Percentiles rank a stretch among this genome's conserved stretches.
phyloP scores from a whole-genome alignment of 2,113 vertebrate species.

The Meriones unguiculatus region DNA sequence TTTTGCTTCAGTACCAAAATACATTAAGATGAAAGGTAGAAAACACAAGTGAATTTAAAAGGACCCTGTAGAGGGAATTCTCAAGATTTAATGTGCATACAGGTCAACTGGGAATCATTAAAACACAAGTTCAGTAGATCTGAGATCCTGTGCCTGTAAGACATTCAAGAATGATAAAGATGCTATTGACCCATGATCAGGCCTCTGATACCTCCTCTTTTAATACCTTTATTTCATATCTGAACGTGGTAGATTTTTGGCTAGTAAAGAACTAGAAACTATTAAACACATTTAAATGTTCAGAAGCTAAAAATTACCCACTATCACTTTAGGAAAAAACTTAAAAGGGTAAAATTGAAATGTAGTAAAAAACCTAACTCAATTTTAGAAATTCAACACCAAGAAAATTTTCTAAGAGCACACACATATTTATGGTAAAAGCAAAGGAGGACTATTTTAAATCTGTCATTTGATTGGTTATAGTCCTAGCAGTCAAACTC shows the following conservation, averaged over 20 bases:
- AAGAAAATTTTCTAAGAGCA: slow-evolving; percentile 13
- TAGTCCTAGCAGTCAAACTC: background rate
- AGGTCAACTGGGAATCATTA: slow-evolving; percentile 16
- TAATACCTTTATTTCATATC: background rate
- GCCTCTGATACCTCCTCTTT: background rate
- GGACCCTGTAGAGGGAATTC: slow-evolving; percentile 31
- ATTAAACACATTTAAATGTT: slow-evolving; percentile 37
- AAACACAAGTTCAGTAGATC: slow-evolving; percentile 20
- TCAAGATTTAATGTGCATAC: slow-evolving; percentile 22
- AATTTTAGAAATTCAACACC: slow-evolving; percentile 23
- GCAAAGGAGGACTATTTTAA: background rate
- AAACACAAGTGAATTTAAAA: slow-evolving; percentile 22
- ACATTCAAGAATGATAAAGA: background rate
- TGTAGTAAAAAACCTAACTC: slow-evolving; percentile 52
- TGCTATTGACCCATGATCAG: background rate
- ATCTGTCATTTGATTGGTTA: background rate
- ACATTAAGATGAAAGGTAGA: slow-evolving; percentile 28
- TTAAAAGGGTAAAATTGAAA: slow-evolving; percentile 48
- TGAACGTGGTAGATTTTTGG: slow-evolving; percentile 11
- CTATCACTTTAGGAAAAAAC: background rate
- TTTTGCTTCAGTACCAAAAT: slow-evolving; percentile 13
- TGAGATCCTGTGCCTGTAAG: slow-evolving; percentile 37
- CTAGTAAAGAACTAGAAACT: slow-evolving; percentile 45
- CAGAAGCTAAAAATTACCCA: slow-evolving; percentile 57
- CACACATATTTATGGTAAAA: slow-evolving; percentile 38